phyloP scores from a whole-genome alignment of 2,113 vertebrate species.

The Scomber scombrus region DNA sequence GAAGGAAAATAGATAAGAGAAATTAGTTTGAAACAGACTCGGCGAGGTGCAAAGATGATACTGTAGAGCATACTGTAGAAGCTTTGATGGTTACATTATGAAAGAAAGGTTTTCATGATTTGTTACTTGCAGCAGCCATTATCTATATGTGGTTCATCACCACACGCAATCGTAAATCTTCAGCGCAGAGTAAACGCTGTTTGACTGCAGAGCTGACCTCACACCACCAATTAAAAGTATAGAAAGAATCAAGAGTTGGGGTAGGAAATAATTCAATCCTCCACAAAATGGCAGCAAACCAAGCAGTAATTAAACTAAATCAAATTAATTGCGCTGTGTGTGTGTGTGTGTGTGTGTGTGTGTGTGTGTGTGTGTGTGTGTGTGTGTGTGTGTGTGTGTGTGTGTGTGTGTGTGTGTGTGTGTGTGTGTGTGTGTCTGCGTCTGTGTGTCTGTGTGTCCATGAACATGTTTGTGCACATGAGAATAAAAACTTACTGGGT shows the following conservation, averaged over 20 bases:
- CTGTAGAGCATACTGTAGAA: background rate
- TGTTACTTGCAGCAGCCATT: background rate
- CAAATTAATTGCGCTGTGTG: constrained; percentile 65
- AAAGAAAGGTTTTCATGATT: background rate
- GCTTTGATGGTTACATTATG: background rate
- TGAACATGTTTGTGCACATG: constrained; percentile 34
- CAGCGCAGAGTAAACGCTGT: too few species aligned
- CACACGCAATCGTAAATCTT: too few species aligned
- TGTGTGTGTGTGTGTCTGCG: constrained; percentile 14
- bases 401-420: constrained; percentile 17
- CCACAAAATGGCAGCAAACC: constrained; percentile 71
- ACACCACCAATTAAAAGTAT: constrained; percentile 7
- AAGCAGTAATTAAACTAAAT: constrained; percentile 81
- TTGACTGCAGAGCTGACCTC: constrained; percentile 7
- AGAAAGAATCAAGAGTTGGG: constrained; percentile 8
- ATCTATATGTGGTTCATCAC: background rate
- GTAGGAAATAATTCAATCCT: constrained; percentile 54
- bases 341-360: constrained; percentile 28
- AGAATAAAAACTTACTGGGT: constrained; percentile 88
- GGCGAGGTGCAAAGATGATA: constrained; percentile 15
- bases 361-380: constrained; percentile 32
- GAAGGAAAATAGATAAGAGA: constrained; percentile 1
- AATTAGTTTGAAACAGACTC: constrained; percentile 4
- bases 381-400: constrained; percentile 26
- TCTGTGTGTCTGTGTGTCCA: constrained; percentile 26